Conservation (phyloP, 2,888 invertebrate genomes). For the Phyto melanocephala region DNA sequence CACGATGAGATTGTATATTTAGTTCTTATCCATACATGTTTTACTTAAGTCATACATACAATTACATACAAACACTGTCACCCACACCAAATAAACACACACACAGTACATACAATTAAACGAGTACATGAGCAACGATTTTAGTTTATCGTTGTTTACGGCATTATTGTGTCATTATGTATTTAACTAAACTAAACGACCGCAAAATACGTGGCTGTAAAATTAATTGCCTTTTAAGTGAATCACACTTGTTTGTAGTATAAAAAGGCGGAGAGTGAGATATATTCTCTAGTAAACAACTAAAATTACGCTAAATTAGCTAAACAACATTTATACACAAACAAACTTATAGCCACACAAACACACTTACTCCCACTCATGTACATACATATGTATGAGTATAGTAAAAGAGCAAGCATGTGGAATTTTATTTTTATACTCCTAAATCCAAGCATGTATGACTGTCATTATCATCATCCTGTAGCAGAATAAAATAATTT, state of each 20-base stretch:
- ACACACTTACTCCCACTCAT: not conserved
- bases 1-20: not conserved
- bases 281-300: constrained; percentile 71
- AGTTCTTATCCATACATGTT: not conserved
- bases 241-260: constrained; percentile 71
- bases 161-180: constrained; percentile 72
- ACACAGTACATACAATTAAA: not conserved
- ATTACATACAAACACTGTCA: not conserved
- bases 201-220: constrained; percentile 76
- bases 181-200: constrained; percentile 74
- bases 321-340: not conserved
- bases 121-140: not conserved
- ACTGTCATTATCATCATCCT: not conserved
- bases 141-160: constrained; percentile 49
- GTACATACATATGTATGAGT: no score
- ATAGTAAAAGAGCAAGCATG: no score
- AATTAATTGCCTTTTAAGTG: constrained; percentile 79
- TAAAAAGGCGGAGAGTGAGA: constrained; percentile 7
- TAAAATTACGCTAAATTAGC: constrained; percentile 73
- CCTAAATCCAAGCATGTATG: not conserved
- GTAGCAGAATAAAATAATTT: not conserved
- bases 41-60: no score
- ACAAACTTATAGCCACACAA: not conserved
- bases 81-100: not conserved
- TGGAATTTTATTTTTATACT: constrained; percentile 3